These are phyloP conservation scores for Rhynchonycteris naso DNA, from an alignment of 2,797 vertebrate species.

Conservation along the genomic window DNA sequence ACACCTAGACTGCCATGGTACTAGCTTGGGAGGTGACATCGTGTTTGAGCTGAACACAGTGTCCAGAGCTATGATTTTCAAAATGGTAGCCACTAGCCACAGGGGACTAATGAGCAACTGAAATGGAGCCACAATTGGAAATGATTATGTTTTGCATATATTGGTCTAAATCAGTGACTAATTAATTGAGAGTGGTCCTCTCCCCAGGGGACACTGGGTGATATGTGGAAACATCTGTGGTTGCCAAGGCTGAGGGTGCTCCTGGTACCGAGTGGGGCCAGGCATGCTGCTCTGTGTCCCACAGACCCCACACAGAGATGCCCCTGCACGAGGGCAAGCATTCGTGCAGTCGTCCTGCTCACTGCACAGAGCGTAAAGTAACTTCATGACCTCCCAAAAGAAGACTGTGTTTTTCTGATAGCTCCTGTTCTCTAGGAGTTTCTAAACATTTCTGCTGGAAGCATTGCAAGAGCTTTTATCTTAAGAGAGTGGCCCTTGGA, in stretches of 20 bases:
- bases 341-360: not conserved
- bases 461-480: not conserved
- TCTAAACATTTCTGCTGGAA: not conserved
- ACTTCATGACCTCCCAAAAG: not conserved
- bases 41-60: not conserved
- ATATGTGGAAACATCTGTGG: not conserved
- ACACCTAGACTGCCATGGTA: rapidly evolving
- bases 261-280: not conserved
- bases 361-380: rapidly evolving
- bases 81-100: rapidly evolving
- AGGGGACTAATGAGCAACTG: not conserved
- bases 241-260: not conserved
- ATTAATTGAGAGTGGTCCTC: not conserved
- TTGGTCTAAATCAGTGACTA: not conserved
- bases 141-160: not conserved
- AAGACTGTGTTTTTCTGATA: not conserved
- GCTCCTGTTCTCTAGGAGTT: not conserved
- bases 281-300: not conserved
- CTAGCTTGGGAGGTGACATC: not conserved
- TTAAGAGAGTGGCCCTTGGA: not conserved
- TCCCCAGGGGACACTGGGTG: not conserved
- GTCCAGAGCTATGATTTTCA: not conserved
- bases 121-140: not conserved
- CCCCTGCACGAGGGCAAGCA: not conserved
- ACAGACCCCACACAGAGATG: not conserved